Conservation (phyloP, 2,113 vertebrate species). For the Ceyx cyanopectus region DNA sequence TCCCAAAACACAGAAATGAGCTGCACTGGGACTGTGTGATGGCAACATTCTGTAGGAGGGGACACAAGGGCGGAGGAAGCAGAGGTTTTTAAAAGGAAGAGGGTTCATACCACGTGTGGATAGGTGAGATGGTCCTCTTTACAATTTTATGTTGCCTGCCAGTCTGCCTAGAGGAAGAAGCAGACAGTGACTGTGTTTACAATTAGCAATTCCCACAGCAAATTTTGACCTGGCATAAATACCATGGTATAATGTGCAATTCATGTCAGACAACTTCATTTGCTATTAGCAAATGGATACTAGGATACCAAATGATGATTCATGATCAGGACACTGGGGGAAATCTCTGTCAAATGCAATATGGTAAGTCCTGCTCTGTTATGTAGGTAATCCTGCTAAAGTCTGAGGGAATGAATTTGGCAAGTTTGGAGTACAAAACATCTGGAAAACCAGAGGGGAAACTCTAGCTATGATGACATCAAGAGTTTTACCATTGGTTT, state of each 20-base stretch:
- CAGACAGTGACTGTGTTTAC: neutral
- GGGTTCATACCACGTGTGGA: neutral
- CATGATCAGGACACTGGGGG: neutral
- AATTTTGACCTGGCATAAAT: constrained; percentile 33
- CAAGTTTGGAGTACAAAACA: neutral
- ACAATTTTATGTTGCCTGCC: neutral
- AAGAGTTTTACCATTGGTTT: neutral
- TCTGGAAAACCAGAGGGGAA: neutral
- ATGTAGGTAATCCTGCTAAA: neutral
- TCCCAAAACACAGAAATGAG: neutral
- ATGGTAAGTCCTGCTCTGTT: neutral
- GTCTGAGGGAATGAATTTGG: neutral
- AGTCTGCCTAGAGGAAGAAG: neutral
- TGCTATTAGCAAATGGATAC: neutral
- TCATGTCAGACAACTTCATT: neutral
- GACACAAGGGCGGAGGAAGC: neutral
- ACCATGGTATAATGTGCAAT: neutral
- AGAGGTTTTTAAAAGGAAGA: neutral
- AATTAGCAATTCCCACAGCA: neutral
- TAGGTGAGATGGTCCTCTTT: neutral
- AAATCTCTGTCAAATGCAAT: neutral
- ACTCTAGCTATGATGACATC: neutral
- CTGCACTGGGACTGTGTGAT: fast-evolving
- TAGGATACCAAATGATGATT: neutral
- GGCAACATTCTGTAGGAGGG: neutral